Conservation (phyloP, 2,888 invertebrate species). For the Drosophila nigricruria region DNA sequence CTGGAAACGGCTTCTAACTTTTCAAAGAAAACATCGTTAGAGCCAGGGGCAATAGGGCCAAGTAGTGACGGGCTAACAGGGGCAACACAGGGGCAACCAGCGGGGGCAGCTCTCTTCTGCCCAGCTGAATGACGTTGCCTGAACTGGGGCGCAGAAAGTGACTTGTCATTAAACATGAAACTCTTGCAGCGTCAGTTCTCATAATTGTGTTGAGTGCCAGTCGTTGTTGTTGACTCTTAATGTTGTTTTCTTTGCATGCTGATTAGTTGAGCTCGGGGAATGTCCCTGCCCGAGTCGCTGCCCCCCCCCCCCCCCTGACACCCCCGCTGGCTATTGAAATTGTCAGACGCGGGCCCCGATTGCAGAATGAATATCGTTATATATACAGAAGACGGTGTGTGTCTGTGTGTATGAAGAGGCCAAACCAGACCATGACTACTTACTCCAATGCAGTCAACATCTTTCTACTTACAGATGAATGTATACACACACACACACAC, state of each 20-base stretch:
- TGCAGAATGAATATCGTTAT: slow-evolving; percentile 79
- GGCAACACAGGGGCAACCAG: background rate
- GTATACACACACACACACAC: slow-evolving; percentile 19
- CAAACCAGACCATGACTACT: slow-evolving; percentile 58
- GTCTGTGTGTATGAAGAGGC: slow-evolving; percentile 47
- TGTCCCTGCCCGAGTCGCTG: slow-evolving; percentile 47
- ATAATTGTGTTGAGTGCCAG: slow-evolving; percentile 81
- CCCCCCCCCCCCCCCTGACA: background rate
- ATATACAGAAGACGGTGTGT: slow-evolving; percentile 33
- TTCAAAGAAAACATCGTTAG: slow-evolving; percentile 79
- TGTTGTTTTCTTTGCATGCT: slow-evolving; percentile 81
- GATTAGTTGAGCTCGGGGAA: slow-evolving; percentile 77
- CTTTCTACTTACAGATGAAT: slow-evolving; percentile 51
- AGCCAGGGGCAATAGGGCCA: slow-evolving; percentile 41
- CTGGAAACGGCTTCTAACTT: slow-evolving; percentile 79
- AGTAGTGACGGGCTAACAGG: background rate
- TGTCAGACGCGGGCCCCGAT: slow-evolving; percentile 51
- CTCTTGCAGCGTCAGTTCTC: slow-evolving; percentile 81
- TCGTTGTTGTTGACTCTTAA: slow-evolving; percentile 78
- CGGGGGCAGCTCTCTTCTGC: background rate
- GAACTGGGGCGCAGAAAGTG: slow-evolving; percentile 80
- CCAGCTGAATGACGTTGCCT: slow-evolving; percentile 63
- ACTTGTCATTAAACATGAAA: slow-evolving; percentile 80
- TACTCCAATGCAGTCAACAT: slow-evolving; percentile 52
- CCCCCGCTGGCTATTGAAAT: slow-evolving; percentile 41